A percentile compares a stretch with the other conserved stretches of the same genome.
Evolutionary conservation across 2,888 invertebrate genomes (phyloP).

Genomic region (Epinotia nisella): DNA sequence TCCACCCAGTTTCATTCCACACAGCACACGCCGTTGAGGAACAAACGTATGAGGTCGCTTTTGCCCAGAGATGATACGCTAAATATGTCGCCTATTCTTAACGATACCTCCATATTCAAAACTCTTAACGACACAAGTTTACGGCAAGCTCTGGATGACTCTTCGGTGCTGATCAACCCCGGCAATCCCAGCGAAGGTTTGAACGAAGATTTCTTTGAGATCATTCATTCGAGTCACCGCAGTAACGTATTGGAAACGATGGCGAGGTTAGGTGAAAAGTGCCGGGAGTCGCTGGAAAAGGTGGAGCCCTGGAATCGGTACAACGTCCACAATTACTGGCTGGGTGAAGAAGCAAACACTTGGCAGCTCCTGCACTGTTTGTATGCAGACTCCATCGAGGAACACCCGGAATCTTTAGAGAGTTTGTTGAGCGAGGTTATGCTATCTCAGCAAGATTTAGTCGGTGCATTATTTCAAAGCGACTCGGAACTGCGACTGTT

Average conservation of each 20-base stretch:
- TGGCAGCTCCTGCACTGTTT: conserved; percentile 94
- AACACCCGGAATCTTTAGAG: conserved; percentile 83
- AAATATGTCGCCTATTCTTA: conserved; percentile 76
- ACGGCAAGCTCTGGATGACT: conserved; percentile 76
- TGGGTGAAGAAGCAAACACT: conserved; percentile 94
- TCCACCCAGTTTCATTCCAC: conserved; percentile 68
- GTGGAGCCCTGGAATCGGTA: conserved; percentile 81
- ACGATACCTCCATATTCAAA: conserved; percentile 79
- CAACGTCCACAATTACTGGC: conserved; percentile 81
- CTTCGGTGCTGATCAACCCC: conserved; percentile 66
- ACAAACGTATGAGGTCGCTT: conserved; percentile 67
- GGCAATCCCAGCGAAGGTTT: conserved; percentile 69
- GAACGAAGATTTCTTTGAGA: conserved; percentile 78
- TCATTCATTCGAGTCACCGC: conserved; percentile 73
- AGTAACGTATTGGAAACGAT: conserved; percentile 86
- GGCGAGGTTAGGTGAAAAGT: conserved; percentile 86
- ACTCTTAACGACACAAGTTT: conserved; percentile 78
- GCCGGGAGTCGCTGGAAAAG: conserved; percentile 85
- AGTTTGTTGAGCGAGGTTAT: conserved; percentile 72
- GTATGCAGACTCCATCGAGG: conserved; percentile 90
- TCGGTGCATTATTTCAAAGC: conserved; percentile 72
- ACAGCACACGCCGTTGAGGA: conserved; percentile 71
- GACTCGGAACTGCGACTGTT: conserved; percentile 87
- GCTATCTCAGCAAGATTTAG: conserved; percentile 73
- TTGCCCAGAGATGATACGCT: conserved; percentile 74